Conservation (phyloP, 2,888 invertebrate species). For the Sesia bembeciformis region DNA sequence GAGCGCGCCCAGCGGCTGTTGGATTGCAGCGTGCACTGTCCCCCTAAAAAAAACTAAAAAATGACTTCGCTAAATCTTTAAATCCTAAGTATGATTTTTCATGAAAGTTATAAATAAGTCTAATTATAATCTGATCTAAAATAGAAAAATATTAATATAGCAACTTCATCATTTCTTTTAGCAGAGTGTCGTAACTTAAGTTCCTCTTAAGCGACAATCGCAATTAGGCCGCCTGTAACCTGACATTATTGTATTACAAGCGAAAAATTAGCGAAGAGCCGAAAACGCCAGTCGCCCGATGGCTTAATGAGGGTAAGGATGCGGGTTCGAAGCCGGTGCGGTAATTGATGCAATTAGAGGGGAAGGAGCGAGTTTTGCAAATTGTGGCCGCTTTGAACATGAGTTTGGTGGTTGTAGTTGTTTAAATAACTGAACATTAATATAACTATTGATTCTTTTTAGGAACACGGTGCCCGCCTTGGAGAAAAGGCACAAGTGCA, state of each 20-base stretch:
- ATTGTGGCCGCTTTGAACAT: no score
- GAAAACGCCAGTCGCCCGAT: neutral
- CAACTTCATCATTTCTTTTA: neutral
- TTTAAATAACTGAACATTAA: no score
- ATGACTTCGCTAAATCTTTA: no score
- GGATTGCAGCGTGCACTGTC: no score
- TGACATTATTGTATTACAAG: conserved; percentile 7
- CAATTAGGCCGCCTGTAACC: neutral
- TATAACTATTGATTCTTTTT: no score
- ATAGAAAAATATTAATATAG: neutral
- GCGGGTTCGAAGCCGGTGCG: conserved; percentile 7
- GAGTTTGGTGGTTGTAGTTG: no score
- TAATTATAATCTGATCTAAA: neutral
- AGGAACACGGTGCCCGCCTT: no score
- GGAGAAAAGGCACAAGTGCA: no score
- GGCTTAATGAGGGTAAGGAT: conserved; percentile 7
- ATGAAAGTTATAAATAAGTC: no score
- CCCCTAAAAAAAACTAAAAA: no score
- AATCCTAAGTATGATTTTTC: no score
- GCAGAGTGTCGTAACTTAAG: neutral
- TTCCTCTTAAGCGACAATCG: neutral
- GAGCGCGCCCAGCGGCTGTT: no score
- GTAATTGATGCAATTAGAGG: conserved; percentile 55
- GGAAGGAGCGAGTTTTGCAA: conserved; percentile 5
- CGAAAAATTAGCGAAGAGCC: conserved; percentile 13